Base-by-base conservation (phyloP, 2,888 invertebrate genomes). In the Andrena fulva region DNA sequence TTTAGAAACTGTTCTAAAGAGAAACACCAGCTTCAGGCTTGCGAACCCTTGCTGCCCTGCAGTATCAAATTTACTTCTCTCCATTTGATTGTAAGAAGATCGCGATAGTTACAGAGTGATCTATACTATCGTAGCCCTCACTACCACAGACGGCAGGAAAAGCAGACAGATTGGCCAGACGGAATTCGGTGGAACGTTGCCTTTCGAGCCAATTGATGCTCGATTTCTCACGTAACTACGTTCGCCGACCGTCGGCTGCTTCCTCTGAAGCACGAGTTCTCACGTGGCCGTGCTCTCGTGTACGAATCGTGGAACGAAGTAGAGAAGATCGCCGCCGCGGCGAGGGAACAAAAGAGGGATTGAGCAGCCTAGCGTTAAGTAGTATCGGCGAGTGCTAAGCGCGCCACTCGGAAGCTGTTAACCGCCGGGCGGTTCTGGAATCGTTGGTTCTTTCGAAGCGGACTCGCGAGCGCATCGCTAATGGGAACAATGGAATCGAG, bases 351-450 rank as follows among this genome's bases (percentile, higher is more conserved):
- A 82, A 80, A 74, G 69, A 62, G 82, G 29, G 48, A 48, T 71
- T 52, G 78, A 71, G 78, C 77, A 72, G 70, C 71, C 78, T 69
- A 79, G 79, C 79, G 75, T 82, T 71, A 66, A 82, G 74, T 54
- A 82, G 79, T 82, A 84, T 82, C 72, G 82, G 69, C 70, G 56
- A 82, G 72, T 76, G 75, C 63, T 75, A 79, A 76, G 79, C 75
- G 59, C 68, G 77, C 70, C 62, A 75, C 79, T 82, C 67, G 69
- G 69, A 76, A 79, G 79, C 78, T 79, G 73, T 84, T 74, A 79
- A 63, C 75, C 50, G n/a, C 72, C 69, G 73, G 72, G 74, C 72
- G 71, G 60, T 69, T 75, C 69, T 52, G 72, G 69, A 70, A 72
- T 67, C 73, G 82, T 79, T 79, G 84, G 79, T 82, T 79, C 79